Evolutionary conservation across 1,140 invertebrate genomes (phyloP).

Genomic region (Drosophila pectinifera): DNA sequence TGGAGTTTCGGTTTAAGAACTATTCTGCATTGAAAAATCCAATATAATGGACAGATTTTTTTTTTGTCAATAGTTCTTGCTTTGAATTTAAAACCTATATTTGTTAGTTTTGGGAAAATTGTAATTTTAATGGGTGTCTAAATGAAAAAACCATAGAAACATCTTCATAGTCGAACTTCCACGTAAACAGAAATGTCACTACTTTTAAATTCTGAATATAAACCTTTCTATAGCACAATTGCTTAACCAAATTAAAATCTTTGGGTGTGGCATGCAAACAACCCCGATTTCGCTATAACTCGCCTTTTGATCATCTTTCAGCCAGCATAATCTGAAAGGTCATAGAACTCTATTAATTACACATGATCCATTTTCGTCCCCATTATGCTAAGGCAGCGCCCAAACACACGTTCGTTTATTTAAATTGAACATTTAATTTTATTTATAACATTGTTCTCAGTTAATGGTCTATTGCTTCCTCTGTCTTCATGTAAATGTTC

Average conservation of each 20-base stretch:
- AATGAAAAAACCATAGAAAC: too few relatives aligned
- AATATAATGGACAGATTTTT: too few relatives aligned
- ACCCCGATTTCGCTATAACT: too few relatives aligned
- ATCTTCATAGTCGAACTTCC: too few relatives aligned
- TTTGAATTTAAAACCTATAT: too few relatives aligned
- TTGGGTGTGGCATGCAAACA: not conserved
- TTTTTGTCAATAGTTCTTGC: too few relatives aligned
- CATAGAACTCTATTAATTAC: not conserved
- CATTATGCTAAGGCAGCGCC: conserved; percentile 39
- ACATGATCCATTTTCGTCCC: conserved; percentile 11
- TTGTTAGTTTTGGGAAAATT: too few relatives aligned
- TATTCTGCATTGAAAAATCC: too few relatives aligned
- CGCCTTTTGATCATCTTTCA: not conserved
- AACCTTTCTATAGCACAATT: not conserved
- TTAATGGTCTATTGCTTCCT: conserved; percentile 80
- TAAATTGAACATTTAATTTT: conserved; percentile 83
- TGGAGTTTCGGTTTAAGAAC: too few relatives aligned
- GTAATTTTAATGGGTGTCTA: too few relatives aligned
- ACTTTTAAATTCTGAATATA: too few relatives aligned
- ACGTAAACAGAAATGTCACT: too few relatives aligned
- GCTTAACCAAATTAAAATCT: not conserved
- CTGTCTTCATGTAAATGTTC: conserved; percentile 73
- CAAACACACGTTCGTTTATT: conserved; percentile 43
- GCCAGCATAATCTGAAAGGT: not conserved
- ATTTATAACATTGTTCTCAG: conserved; percentile 80